phyloP scores from a whole-genome alignment of 2,797 vertebrate species.

The Syngnathus acus region DNA sequence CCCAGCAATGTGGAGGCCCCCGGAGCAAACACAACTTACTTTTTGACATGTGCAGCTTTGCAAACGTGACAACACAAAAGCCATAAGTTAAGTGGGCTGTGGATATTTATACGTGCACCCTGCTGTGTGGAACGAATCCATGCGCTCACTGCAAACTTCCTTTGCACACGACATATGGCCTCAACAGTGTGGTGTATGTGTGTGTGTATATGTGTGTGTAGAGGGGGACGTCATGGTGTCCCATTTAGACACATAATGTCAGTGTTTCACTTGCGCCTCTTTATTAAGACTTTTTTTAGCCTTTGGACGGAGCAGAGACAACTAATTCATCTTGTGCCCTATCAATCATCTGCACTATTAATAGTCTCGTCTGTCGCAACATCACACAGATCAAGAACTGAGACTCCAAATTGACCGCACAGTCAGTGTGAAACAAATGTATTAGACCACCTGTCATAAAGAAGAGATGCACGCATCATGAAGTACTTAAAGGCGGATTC shows the following conservation, averaged over 20 bases:
- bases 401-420: background rate
- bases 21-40: constrained; percentile 5
- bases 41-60: background rate
- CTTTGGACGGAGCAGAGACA: background rate
- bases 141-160: background rate
- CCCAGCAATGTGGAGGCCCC: constrained; percentile 2
- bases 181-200: background rate
- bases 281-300: background rate
- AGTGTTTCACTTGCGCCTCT: constrained; percentile 2
- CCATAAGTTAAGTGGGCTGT: constrained; percentile 32
- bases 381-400: background rate
- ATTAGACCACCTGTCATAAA: too few relatives aligned
- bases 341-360: constrained; percentile 4
- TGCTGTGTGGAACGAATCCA: constrained; percentile 27
- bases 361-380: background rate
- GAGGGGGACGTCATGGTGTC: background rate
- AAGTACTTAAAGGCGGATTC: too few relatives aligned
- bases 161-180: background rate
- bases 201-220: background rate
- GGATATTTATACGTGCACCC: constrained; percentile 46
- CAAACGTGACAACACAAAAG: constrained; percentile 18
- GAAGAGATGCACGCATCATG: too few relatives aligned
- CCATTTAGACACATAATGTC: constrained; percentile 6
- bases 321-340: background rate
- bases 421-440: too few relatives aligned